Conservation (phyloP, 1,140 invertebrate species). For the Drosophila ercepeae region DNA sequence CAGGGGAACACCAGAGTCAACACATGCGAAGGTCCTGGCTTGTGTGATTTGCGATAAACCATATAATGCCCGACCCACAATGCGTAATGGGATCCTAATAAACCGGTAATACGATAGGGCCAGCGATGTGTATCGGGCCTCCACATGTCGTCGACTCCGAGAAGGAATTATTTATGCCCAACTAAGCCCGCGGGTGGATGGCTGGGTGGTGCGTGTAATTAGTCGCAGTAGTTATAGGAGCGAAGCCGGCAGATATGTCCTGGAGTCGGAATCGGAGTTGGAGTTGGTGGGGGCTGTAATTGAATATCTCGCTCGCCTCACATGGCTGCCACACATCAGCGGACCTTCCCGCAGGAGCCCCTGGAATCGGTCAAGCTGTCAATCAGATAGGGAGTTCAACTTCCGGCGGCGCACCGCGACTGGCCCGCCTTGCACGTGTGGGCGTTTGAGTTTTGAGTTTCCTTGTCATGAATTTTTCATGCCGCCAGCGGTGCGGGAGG, state of each 20-base stretch:
- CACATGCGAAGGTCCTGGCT: conserved; percentile 46
- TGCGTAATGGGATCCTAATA: conserved; percentile 75
- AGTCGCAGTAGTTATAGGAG: conserved; percentile 72
- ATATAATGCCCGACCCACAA: conserved; percentile 24
- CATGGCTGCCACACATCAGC: conserved; percentile 71
- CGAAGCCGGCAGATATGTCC: conserved; percentile 53
- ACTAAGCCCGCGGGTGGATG: conserved; percentile 24
- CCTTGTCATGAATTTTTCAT: conserved; percentile 75
- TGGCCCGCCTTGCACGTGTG: conserved; percentile 20
- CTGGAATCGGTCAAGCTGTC: conserved; percentile 72
- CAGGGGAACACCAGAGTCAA: no score
- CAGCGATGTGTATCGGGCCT: conserved; percentile 66
- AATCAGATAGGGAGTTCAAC: conserved; percentile 49
- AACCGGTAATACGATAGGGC: conserved; percentile 72
- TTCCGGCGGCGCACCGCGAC: conserved; percentile 20
- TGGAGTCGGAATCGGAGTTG: no score
- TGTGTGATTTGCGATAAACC: conserved; percentile 18
- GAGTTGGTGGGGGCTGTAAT: conserved; percentile 47
- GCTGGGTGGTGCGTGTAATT: conserved; percentile 51
- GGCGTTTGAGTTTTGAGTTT: conserved; percentile 74
- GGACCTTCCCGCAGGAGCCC: conserved; percentile 53
- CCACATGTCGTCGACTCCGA: conserved; percentile 63
- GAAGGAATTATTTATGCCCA: conserved; percentile 76
- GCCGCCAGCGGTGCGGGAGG: conserved; percentile 4
- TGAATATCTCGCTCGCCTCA: conserved; percentile 60